Percentiles rank a stretch among this genome's conserved stretches.
phyloP scores from a whole-genome alignment of 2,888 invertebrate genomes.

The Athetis lepigone region DNA sequence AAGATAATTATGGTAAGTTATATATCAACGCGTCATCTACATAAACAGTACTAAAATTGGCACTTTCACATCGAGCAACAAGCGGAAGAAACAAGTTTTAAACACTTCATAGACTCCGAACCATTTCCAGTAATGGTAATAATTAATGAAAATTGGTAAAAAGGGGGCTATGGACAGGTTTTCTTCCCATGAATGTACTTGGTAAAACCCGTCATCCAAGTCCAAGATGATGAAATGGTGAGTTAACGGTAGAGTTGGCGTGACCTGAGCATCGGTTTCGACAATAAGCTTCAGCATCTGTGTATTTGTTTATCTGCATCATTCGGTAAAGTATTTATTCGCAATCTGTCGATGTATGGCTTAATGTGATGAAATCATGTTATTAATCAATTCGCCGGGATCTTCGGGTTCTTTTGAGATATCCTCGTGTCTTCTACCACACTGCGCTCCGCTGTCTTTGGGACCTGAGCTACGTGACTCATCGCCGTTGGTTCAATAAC shows the following conservation, averaged over 20 bases:
- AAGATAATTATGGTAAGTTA: conserved; percentile 10
- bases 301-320: background rate
- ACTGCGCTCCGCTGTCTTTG: background rate
- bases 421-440: conserved; percentile 13
- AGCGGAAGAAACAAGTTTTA: background rate
- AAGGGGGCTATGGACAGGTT: background rate
- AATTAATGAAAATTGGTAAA: background rate
- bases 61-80: background rate
- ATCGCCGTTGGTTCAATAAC: conserved; percentile 13
- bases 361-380: conserved; percentile 18
- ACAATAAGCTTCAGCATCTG: background rate
- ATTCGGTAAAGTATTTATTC: conserved; percentile 49
- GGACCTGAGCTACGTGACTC: conserved; percentile 8
- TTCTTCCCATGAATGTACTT: background rate
- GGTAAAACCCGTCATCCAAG: conserved; percentile 3
- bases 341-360: conserved; percentile 29
- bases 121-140: background rate
- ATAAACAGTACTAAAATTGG: background rate
- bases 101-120: background rate
- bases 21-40: conserved; percentile 13
- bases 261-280: background rate
- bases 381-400: conserved; percentile 3
- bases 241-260: conserved; percentile 1
- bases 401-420: conserved; percentile 1
- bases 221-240: conserved; percentile 7